Evolutionary conservation across 2,113 vertebrate species (phyloP).

Genomic region (Sardina pilchardus): DNA sequence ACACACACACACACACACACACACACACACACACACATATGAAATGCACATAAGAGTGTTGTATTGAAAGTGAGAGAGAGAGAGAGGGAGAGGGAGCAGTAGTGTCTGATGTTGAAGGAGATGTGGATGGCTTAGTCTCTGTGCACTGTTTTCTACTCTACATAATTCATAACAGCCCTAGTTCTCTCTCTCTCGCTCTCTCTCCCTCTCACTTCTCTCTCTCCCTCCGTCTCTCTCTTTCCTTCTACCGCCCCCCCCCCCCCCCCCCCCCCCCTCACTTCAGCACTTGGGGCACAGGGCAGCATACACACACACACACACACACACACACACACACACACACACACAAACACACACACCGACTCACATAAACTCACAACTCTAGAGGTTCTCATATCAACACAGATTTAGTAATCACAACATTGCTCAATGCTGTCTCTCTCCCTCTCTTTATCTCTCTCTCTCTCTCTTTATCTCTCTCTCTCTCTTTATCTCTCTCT

Average conservation of each 20-base stretch:
- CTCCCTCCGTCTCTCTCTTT: conserved; percentile 43
- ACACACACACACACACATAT: neutral
- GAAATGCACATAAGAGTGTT: too few species aligned
- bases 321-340: conserved; percentile 25
- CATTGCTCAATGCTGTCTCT: too few species aligned
- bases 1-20: conserved; percentile 20
- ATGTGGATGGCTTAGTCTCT: conserved; percentile 52
- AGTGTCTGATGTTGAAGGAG: conserved; percentile 29
- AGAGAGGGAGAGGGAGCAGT: conserved; percentile 33
- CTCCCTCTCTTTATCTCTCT: too few species aligned
- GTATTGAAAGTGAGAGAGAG: conserved; percentile 34
- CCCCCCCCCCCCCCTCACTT: conserved; percentile 1
- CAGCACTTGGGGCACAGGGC: conserved; percentile 7
- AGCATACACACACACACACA: conserved; percentile 15
- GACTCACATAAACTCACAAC: conserved; percentile 11
- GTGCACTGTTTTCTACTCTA: conserved; percentile 69
- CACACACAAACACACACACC: conserved; percentile 22
- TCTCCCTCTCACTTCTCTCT: conserved; percentile 2
- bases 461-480: too few species aligned
- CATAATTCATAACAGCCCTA: conserved; percentile 76
- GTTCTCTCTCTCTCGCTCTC: conserved; percentile 56
- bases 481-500: too few species aligned
- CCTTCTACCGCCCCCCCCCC: conserved; percentile 5
- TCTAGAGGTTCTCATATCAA: neutral
- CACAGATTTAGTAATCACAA: too few species aligned